Conservation (phyloP, 2,113 vertebrate species). For the Orthonyx spaldingii region DNA sequence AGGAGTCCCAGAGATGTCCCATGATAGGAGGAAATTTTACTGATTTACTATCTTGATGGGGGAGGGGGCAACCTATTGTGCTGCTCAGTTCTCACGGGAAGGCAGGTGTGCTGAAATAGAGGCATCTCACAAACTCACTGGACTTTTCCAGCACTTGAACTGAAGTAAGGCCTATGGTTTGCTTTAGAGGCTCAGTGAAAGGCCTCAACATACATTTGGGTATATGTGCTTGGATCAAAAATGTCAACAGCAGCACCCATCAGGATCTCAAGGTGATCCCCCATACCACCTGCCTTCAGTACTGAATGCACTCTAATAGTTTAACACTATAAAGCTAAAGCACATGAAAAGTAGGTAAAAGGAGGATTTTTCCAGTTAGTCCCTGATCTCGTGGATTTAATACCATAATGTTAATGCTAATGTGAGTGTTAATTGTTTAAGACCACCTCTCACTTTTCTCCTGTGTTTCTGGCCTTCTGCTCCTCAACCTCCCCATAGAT, state of each 20-base stretch:
- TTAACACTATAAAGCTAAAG: not conserved
- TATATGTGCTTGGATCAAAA: not conserved
- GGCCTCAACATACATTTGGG: not conserved
- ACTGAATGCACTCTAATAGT: not conserved
- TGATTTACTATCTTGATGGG: not conserved
- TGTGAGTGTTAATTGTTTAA: not conserved
- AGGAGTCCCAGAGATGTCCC: not conserved
- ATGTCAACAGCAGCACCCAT: not conserved
- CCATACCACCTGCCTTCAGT: not conserved
- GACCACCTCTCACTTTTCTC: not conserved
- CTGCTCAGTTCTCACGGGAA: not conserved
- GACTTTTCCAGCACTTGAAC: not conserved
- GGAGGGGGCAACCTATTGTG: not conserved
- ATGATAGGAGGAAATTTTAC: not conserved
- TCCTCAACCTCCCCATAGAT: not conserved
- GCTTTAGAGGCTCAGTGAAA: not conserved
- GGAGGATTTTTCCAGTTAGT: not conserved
- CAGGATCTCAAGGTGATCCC: not conserved
- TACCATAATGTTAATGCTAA: not conserved
- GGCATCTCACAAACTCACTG: not conserved
- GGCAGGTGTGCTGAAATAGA: not conserved
- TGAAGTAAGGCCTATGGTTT: not conserved
- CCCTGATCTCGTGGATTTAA: not conserved
- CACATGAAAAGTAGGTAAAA: not conserved
- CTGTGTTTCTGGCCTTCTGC: not conserved